Conservation (phyloP, 2,113 vertebrate genomes). For the Centropristis striata region DNA sequence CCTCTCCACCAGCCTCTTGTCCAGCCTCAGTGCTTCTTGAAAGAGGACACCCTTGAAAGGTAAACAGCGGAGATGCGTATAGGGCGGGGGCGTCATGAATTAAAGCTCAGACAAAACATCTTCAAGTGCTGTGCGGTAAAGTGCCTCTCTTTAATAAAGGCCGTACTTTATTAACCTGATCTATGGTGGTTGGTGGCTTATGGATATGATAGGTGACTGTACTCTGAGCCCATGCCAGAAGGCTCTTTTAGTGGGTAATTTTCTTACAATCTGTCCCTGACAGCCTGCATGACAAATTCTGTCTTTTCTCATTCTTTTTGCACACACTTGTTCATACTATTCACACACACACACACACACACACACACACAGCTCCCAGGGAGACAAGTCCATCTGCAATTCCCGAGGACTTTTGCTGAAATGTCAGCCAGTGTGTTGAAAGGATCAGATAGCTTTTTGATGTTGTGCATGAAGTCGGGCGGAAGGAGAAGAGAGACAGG, state of each 20-base stretch:
- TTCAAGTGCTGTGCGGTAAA: constrained; percentile 31
- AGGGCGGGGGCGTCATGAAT: constrained; percentile 20
- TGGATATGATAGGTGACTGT: not conserved
- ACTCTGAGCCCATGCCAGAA: not conserved
- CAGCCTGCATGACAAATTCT: not conserved
- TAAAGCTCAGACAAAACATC: constrained; percentile 27
- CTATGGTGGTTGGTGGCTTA: constrained; percentile 30
- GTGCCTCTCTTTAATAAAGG: constrained; percentile 16
- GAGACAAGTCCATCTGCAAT: constrained; percentile 62
- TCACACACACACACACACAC: not conserved
- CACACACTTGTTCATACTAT: not conserved
- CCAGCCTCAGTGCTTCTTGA: constrained; percentile 28
- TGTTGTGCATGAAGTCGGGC: constrained; percentile 72
- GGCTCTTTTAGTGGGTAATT: constrained; percentile 1
- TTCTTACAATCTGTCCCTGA: constrained; percentile 15
- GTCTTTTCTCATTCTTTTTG: constrained; percentile 3
- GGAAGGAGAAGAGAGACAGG: constrained; percentile 74
- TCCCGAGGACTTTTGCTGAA: constrained; percentile 69
- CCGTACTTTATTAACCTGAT: constrained; percentile 45
- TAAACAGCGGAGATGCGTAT: constrained; percentile 43
- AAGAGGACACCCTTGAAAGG: constrained; percentile 70
- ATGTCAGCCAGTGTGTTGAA: constrained; percentile 80
- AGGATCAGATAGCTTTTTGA: constrained; percentile 83
- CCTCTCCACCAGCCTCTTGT: constrained; percentile 50
- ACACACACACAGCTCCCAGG: constrained; percentile 9